Percentiles rank a stretch among this genome's conserved stretches.
Evolutionary conservation across 2,113 vertebrate species (phyloP).

Genomic region (Mirza zaza): DNA sequence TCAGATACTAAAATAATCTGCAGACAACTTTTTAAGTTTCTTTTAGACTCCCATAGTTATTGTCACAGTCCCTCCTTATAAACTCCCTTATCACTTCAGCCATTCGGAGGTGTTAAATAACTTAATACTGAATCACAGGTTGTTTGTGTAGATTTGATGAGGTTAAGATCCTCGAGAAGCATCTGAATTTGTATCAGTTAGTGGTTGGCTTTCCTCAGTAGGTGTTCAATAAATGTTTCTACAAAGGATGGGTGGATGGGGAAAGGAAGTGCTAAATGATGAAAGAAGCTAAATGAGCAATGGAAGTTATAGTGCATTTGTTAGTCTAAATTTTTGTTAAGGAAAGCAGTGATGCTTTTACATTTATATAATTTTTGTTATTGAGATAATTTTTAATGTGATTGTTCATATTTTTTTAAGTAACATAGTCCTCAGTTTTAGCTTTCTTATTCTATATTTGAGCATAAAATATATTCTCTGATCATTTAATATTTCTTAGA

Average conservation of each 20-base stretch:
- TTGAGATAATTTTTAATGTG: constrained; percentile 5
- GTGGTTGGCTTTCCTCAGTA: background rate
- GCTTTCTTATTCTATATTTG: constrained; percentile 1
- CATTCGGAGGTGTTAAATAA: background rate
- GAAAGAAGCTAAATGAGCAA: background rate
- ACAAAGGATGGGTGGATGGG: background rate
- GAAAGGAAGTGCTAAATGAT: background rate
- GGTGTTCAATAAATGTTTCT: background rate
- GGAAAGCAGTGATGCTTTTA: background rate
- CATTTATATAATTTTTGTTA: background rate
- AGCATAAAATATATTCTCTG: background rate
- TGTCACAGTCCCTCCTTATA: background rate
- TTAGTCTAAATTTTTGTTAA: constrained; percentile 6
- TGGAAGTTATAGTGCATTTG: background rate
- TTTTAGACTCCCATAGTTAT: background rate
- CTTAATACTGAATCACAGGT: background rate
- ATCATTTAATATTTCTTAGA: constrained; percentile 28
- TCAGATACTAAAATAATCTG: background rate
- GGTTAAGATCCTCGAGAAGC: background rate
- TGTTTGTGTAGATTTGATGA: background rate
- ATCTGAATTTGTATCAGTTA: background rate
- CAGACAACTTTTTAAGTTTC: background rate
- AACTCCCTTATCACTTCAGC: background rate
- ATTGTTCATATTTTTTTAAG: constrained; percentile 12
- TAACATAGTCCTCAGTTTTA: background rate